Evolutionary conservation across 1,140 invertebrate genomes (phyloP), one percentile per base, ranked within the genome.

Genomic region (Drosophila kohkoa): DNA sequence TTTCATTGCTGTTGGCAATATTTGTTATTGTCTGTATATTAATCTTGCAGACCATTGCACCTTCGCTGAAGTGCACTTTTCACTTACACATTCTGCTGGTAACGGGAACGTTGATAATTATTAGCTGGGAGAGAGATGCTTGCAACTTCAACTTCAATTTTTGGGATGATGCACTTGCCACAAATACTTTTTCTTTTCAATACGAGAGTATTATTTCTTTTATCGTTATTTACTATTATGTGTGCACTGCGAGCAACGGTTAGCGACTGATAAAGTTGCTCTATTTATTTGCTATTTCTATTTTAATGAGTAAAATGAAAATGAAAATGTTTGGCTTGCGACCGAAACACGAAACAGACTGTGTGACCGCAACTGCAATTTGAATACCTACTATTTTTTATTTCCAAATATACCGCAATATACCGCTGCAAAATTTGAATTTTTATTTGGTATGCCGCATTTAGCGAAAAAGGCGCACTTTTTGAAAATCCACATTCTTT

Each of bases 301-400:
- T 69, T 72, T 72, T 66, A 46, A 60, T 66, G 69, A 49, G 55
- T 54, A 72, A 75, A 76, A 70, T 60, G 62, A 72, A 76, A 76
- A 76, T 60, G 74, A 76, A 66, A 76, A 72, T 73, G 74, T 73
- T 76, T 76, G 74, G 74, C 74, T 76, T 76, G 65, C 15, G 32
- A 57, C 69, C 74, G 69, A 48, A 70, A 45, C 72, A 75, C 72
- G 65, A 74, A 74, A 69, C 70, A 59, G 63, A 68, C 38, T 68
- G 41, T n/a, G 41, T 43, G 41, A 43, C 41, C 41, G 41, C 41
- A 43, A 43, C 11, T 41, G 8, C 8, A 41, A 3, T 41, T 11
- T 41, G 38, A 3, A 5, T 4, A 43, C 13, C 3, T 7, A n/a
- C 41, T 43, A 43, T 43, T 43, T 43, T 43, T 13, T 43, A 3